Percentiles rank a stretch among this genome's conserved stretches.
phyloP scores from a whole-genome alignment of 2,113 vertebrate species.

The Hystrix brachyura region DNA sequence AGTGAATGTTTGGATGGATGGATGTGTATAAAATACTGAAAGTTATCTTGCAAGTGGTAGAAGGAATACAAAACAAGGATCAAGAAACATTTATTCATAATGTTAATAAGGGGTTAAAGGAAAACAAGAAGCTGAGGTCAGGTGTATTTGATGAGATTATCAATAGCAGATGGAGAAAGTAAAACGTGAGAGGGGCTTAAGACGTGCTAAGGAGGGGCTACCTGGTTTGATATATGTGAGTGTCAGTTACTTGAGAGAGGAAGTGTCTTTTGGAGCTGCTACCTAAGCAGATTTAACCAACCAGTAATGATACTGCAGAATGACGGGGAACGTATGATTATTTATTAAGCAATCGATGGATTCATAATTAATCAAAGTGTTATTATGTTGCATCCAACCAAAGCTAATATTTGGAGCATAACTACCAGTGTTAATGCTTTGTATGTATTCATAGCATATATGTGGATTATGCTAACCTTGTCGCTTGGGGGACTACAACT shows the following conservation, averaged over 20 bases:
- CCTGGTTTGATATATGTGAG: neutral
- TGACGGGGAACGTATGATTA: neutral
- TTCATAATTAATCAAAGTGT: constrained; percentile 37
- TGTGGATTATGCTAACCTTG: neutral
- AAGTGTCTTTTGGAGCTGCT: neutral
- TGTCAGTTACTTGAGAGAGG: neutral
- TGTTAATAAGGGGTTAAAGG: neutral
- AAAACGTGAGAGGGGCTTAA: neutral
- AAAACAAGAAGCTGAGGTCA: neutral
- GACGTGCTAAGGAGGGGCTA: neutral
- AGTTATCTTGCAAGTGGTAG: neutral
- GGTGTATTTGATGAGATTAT: neutral
- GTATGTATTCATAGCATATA: neutral
- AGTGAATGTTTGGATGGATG: neutral
- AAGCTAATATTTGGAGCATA: neutral
- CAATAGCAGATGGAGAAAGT: neutral
- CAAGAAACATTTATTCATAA: constrained; percentile 12
- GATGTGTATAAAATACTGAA: neutral
- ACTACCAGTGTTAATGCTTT: neutral
- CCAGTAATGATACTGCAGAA: neutral
- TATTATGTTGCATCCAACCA: neutral
- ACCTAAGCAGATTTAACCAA: constrained; percentile 2
- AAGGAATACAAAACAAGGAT: neutral
- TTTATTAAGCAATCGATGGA: neutral
- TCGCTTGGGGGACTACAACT: neutral